These are phyloP conservation scores for Trissolcus basalis DNA, from an alignment of 1,140 invertebrate species.

Conservation along the genomic window DNA sequence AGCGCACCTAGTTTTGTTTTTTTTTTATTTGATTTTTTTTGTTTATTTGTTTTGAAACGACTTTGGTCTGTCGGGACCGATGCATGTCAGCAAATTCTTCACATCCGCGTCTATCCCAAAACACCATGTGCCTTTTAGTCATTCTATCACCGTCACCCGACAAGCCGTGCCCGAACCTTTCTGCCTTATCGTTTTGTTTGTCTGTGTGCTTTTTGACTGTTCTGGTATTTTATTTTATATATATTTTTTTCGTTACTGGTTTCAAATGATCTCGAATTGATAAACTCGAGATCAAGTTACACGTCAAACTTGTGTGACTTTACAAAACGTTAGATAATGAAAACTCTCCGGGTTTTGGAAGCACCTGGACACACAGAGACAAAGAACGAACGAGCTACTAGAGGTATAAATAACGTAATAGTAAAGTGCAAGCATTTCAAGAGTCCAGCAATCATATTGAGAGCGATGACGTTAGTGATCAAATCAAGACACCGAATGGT, in stretches of 20 bases:
- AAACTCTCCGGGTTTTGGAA: constrained; percentile 22
- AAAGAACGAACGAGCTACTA: constrained; percentile 50
- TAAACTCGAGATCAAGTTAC: no score
- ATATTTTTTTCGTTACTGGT: constrained; percentile 32
- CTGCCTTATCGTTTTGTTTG: constrained; percentile 61
- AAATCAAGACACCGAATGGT: constrained; percentile 70
- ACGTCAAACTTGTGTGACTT: no score
- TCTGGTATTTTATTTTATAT: constrained; percentile 47
- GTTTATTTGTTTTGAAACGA: constrained; percentile 18
- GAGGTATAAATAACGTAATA: constrained; percentile 57
- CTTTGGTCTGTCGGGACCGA: constrained; percentile 36
- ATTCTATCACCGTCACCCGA: constrained; percentile 72
- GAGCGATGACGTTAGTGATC: constrained; percentile 75
- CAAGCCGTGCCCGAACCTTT: constrained; percentile 72
- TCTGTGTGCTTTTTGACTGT: constrained; percentile 43
- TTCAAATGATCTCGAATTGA: constrained; percentile 33
- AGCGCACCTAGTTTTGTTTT: constrained; percentile 24
- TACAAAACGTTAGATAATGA: no score
- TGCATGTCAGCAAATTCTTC: constrained; percentile 13
- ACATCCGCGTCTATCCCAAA: constrained; percentile 44
- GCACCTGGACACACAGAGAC: constrained; percentile 43
- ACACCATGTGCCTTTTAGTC: constrained; percentile 64
- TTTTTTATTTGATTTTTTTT: constrained; percentile 45
- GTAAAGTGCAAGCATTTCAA: constrained; percentile 75
- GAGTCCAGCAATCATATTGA: constrained; percentile 73